Percentiles rank a stretch among this genome's conserved stretches.
Evolutionary conservation across 2,113 vertebrate species (phyloP).

Genomic region (Chionomys nivalis): DNA sequence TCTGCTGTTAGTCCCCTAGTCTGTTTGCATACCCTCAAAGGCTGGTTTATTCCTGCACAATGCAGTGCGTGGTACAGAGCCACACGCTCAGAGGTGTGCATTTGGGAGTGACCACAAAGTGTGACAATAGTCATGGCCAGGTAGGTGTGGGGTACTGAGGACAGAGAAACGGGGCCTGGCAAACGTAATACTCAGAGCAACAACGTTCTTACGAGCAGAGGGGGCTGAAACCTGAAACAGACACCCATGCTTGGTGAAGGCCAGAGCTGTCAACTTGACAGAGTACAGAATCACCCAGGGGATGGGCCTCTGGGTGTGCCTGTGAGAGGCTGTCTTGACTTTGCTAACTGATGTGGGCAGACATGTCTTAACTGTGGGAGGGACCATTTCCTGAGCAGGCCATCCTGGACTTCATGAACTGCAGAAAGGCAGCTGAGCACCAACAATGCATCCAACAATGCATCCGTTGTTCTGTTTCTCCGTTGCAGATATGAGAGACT

Average conservation of each 20-base stretch:
- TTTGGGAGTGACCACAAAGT: neutral
- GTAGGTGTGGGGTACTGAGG: accelerated
- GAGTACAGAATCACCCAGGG: neutral
- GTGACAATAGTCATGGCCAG: accelerated
- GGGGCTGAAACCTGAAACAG: neutral
- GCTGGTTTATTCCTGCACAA: accelerated
- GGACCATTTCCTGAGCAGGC: neutral
- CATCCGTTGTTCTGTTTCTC: neutral
- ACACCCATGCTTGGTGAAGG: neutral
- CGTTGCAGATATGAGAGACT: no score
- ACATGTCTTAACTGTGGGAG: neutral
- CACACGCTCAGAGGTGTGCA: neutral
- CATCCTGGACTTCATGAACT: neutral
- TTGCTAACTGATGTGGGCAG: neutral
- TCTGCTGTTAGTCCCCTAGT: neutral
- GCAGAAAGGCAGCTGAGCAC: neutral
- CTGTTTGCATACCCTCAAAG: neutral
- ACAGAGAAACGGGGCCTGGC: neutral
- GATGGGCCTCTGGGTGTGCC: neutral
- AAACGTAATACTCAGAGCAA: neutral
- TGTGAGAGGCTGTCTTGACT: neutral
- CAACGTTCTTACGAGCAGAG: no score
- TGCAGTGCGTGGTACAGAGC: accelerated
- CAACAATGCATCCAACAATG: neutral
- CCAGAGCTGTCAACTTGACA: neutral